phyloP scores from a whole-genome alignment of 2,888 invertebrate species.

The Frankliniella fusca region DNA sequence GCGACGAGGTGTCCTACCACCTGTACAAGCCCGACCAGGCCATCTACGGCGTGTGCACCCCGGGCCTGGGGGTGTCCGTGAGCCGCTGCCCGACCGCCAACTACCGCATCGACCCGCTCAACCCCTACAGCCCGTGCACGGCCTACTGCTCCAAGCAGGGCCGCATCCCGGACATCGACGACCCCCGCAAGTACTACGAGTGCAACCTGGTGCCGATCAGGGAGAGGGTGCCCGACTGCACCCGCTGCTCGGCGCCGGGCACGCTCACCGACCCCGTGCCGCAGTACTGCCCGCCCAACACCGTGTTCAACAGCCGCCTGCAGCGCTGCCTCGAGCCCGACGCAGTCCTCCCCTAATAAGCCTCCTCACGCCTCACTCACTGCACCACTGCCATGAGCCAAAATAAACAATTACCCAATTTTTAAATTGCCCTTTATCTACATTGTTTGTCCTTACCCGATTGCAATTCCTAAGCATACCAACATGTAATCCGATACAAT shows the following conservation, averaged over 20 bases:
- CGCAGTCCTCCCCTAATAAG: not conserved
- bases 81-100: not conserved
- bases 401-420: too few relatives aligned
- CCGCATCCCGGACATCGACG: not conserved
- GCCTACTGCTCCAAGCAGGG: not conserved
- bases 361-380: too few relatives aligned
- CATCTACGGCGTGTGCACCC: not conserved
- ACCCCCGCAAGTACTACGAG: not conserved
- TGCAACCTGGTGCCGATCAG: not conserved
- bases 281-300: not conserved
- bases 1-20: not conserved
- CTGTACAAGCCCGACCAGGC: not conserved
- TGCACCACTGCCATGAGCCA: too few relatives aligned
- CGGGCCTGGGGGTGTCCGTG: not conserved
- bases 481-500: too few relatives aligned
- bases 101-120: not conserved
- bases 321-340: not conserved
- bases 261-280: not conserved
- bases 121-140: not conserved
- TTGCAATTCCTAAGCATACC: too few relatives aligned
- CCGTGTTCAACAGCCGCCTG: not conserved
- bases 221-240: too few relatives aligned
- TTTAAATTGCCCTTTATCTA: not conserved
- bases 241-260: not conserved
- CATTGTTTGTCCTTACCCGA: too few relatives aligned